A percentile compares a stretch with the other conserved stretches of the same genome.
These are phyloP conservation scores for Zosterops lateralis DNA, from an alignment of 2,113 vertebrate species.

Conservation along the genomic window DNA sequence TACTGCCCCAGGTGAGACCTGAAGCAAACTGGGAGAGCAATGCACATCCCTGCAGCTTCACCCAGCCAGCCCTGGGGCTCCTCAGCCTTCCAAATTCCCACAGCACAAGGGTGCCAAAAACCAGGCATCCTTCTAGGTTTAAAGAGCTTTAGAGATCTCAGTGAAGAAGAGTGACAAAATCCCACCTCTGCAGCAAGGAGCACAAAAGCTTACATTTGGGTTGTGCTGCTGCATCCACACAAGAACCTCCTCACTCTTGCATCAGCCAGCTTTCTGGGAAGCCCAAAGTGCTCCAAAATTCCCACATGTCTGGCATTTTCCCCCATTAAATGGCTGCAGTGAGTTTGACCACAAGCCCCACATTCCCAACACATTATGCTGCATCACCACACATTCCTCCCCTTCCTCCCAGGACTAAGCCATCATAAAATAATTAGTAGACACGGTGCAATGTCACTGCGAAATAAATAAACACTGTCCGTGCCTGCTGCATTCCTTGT, in stretches of 20 bases:
- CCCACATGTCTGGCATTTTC: neutral
- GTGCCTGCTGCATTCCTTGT: neutral
- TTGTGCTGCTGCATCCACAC: neutral
- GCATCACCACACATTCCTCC: neutral
- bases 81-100: neutral
- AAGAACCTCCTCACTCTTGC: neutral
- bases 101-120: neutral
- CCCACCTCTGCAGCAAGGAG: neutral
- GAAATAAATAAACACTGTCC: neutral
- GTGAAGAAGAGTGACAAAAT: neutral
- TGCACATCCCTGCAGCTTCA: neutral
- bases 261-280: neutral
- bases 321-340: neutral
- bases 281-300: neutral
- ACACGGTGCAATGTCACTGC: neutral
- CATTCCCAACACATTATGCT: rapidly evolving
- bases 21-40: neutral
- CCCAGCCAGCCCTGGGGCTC: neutral
- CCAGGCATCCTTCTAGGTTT: rapidly evolving
- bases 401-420: neutral
- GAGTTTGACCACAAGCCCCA: neutral
- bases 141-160: neutral
- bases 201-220: neutral
- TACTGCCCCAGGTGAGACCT: neutral
- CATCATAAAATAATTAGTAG: constrained; percentile 3